A percentile compares a stretch with the other conserved stretches of the same genome.
phyloP scores from a whole-genome alignment of 1,140 invertebrate species.

The Steinernema feltiae region DNA sequence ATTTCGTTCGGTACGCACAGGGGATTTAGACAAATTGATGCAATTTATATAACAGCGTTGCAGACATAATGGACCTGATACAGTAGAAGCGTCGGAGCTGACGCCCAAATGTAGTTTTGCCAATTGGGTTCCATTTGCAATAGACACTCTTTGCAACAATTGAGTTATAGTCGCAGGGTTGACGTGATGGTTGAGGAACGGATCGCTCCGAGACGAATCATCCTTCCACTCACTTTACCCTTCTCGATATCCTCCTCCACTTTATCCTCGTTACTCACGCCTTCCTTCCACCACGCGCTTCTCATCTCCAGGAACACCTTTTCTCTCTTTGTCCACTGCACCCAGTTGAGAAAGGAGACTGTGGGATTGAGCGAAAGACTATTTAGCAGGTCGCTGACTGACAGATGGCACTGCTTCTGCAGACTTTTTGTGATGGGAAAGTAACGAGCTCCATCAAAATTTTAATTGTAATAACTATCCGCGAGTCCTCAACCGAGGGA shows the following conservation, averaged over 20 bases:
- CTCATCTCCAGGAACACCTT: too few species aligned
- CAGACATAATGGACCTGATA: conserved; percentile 8
- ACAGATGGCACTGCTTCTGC: neutral
- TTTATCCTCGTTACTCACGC: neutral
- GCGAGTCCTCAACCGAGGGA: neutral
- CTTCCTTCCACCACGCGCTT: neutral
- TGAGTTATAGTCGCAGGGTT: conserved; percentile 5
- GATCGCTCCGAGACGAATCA: neutral
- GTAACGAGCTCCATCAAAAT: neutral
- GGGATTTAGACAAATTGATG: conserved; percentile 7
- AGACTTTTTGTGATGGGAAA: neutral
- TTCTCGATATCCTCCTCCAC: neutral
- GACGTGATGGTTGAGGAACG: neutral
- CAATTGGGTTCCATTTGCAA: conserved; percentile 10
- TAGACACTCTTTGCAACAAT: conserved; percentile 12
- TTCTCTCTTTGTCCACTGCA: too few species aligned
- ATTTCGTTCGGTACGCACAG: neutral
- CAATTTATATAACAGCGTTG: conserved; percentile 3
- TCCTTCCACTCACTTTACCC: neutral
- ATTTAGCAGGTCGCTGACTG: neutral
- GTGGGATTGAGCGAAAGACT: neutral
- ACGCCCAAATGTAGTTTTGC: conserved; percentile 13
- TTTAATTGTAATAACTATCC: conserved; percentile 7
- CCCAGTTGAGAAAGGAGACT: neutral
- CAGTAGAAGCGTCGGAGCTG: conserved; percentile 5